A percentile compares a stretch with the other conserved stretches of the same genome.
phyloP scores from a whole-genome alignment of 53 echinoderm and acorn worm species.

The Apostichopus leukothele region DNA sequence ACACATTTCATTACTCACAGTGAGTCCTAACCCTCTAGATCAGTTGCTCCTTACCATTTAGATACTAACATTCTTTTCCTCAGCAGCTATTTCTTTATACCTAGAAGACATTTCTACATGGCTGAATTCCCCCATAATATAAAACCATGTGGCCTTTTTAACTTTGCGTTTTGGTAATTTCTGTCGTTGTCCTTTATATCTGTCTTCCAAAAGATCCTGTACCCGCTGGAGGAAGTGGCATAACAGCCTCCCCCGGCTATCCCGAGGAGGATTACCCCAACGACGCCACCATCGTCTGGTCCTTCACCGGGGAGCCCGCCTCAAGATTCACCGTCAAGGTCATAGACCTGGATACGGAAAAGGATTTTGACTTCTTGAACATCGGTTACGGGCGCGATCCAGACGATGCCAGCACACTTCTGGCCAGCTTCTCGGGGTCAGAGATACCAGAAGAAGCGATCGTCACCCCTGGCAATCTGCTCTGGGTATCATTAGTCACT shows the following conservation, averaged over 20 bases:
- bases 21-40: too few relatives aligned
- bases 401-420: not conserved
- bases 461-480: conserved; percentile 1
- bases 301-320: not conserved
- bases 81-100: too few relatives aligned
- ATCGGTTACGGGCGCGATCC: conserved; percentile 15
- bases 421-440: not conserved
- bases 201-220: not conserved
- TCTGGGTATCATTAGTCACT: conserved; percentile 20
- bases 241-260: not conserved
- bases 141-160: not conserved
- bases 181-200: too few relatives aligned
- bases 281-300: not conserved
- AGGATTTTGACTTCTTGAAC: not conserved
- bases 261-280: conserved; percentile 4
- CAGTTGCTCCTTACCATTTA: too few relatives aligned
- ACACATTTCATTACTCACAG: too few relatives aligned
- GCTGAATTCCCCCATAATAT: too few relatives aligned
- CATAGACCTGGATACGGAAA: not conserved
- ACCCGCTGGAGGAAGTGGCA: not conserved
- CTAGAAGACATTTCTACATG: too few relatives aligned
- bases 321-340: not conserved
- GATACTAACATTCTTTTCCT: too few relatives aligned
- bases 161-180: not conserved
- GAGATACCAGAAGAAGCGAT: not conserved